phyloP scores from a whole-genome alignment of 2,888 invertebrate genomes.

The Troglohyphantes excavatus region DNA sequence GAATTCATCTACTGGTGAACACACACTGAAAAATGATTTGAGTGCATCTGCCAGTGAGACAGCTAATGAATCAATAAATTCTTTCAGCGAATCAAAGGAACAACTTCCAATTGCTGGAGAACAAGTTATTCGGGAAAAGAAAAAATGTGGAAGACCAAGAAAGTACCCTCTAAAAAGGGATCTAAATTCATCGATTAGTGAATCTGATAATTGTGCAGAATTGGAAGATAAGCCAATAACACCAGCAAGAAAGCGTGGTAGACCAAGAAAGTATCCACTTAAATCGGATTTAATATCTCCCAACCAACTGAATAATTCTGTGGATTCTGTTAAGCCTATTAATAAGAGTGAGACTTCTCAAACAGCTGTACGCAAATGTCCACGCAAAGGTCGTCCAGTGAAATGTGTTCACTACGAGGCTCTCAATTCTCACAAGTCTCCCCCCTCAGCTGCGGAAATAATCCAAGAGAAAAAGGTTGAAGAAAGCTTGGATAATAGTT shows the following conservation, averaged over 20 bases:
- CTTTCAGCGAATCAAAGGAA: neutral
- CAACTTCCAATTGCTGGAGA: neutral
- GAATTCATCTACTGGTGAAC: too few species aligned
- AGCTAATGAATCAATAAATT: neutral
- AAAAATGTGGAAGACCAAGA: neutral
- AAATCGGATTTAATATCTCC: neutral
- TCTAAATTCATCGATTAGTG: neutral
- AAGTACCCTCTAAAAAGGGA: neutral
- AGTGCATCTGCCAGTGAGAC: neutral
- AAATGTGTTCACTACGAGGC: slow-evolving; percentile 26
- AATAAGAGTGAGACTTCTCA: neutral
- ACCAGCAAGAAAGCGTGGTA: slow-evolving; percentile 22
- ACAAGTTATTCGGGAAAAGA: neutral
- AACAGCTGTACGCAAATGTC: neutral
- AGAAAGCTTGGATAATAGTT: neutral
- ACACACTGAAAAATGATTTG: neutral
- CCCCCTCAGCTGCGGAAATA: neutral
- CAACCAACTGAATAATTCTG: neutral
- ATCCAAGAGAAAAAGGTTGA: neutral
- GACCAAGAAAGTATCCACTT: slow-evolving; percentile 46
- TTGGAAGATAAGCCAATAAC: neutral
- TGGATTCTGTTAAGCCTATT: neutral
- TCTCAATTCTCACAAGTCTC: slow-evolving; percentile 29
- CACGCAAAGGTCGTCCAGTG: slow-evolving; percentile 54
- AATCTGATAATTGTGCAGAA: neutral